Conservation (phyloP, 1,140 invertebrate species). For the Aphelenchoides fujianensis region DNA sequence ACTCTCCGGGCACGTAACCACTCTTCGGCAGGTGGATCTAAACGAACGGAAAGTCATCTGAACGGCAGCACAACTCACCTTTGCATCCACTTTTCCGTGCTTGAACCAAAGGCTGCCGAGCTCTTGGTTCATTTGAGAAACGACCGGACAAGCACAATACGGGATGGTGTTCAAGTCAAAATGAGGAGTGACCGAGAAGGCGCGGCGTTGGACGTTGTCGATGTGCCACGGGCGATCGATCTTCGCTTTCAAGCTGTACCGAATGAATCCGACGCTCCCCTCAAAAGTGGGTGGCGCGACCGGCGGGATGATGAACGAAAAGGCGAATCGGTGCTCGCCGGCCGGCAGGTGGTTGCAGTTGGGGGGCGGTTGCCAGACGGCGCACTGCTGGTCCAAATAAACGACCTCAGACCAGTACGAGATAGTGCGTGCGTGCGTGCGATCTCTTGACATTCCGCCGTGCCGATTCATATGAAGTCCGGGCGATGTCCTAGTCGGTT, state of each 20-base stretch:
- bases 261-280: conserved; percentile 29
- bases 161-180: conserved; percentile 31
- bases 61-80: conserved; percentile 27
- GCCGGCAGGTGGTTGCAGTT: conserved; percentile 1
- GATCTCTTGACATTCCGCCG: background rate
- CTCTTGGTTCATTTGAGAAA: conserved; percentile 13
- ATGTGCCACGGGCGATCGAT: conserved; percentile 32
- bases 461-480: too few relatives aligned
- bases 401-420: conserved; percentile 1
- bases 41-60: conserved; percentile 14
- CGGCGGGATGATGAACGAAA: background rate
- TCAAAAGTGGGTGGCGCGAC: conserved; percentile 6
- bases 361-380: background rate
- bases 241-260: conserved; percentile 30
- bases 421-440: background rate
- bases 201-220: conserved; percentile 9
- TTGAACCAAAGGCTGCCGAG: conserved; percentile 31
- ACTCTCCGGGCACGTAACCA: conserved; percentile 30
- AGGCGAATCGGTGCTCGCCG: conserved; percentile 3
- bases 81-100: conserved; percentile 24
- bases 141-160: conserved; percentile 25
- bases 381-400: background rate
- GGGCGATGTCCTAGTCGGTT: too few relatives aligned
- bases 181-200: conserved; percentile 28
- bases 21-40: conserved; percentile 20